Evolutionary conservation across 1,140 invertebrate genomes (phyloP), one percentile per base, ranked within the genome.

Genomic region (Drosophila pectinifera): DNA sequence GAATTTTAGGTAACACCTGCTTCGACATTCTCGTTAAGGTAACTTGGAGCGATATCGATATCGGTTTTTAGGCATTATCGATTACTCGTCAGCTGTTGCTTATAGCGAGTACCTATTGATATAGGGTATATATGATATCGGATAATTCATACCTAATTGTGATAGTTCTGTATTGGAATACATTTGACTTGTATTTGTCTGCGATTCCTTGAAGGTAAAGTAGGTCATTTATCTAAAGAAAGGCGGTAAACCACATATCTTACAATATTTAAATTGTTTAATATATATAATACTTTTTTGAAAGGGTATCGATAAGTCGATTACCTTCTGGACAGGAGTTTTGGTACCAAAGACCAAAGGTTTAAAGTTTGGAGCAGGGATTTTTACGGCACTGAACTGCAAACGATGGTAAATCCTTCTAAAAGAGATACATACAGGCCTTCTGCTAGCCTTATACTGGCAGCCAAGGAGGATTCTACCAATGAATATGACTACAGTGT

Each of bases 401-500:
- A 7, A 45, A 74, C 34, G 0, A 88, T 78, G 78, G 43, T 48
- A n/a, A 14, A 16, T 24, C 36, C 20, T 8, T 28, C 58, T 34
- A 11, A 57, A 20, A n/a, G 8, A 8, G 18, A 39, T 11, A 8
- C 34, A 11, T 89, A 89, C 28, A 84, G 84, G 31, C 64, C 84
- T 0, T 93, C 93, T 2, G 92, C 93, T 5, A 93, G 92, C 67
- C 69, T 93, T 1, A 92, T 93, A 28, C 48, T 93, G 8, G 84
- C 91, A 5, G 92, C 86, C 28, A 72, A 39, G 39, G 34, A 65
- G 10, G 26, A 49, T 10, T 20, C 89, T 79, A 20, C 42, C 61
- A 62, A 69, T 13, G 51, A 64, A 46, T 82, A 49, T 14, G 65
- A 74, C 83, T 91, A 82, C 22, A 83, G 18, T 16, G 80, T 75